A percentile compares a stretch with the other conserved stretches of the same genome.
Conservation (phyloP, 2,113 vertebrate genomes). For the Dermatemys mawii region DNA sequence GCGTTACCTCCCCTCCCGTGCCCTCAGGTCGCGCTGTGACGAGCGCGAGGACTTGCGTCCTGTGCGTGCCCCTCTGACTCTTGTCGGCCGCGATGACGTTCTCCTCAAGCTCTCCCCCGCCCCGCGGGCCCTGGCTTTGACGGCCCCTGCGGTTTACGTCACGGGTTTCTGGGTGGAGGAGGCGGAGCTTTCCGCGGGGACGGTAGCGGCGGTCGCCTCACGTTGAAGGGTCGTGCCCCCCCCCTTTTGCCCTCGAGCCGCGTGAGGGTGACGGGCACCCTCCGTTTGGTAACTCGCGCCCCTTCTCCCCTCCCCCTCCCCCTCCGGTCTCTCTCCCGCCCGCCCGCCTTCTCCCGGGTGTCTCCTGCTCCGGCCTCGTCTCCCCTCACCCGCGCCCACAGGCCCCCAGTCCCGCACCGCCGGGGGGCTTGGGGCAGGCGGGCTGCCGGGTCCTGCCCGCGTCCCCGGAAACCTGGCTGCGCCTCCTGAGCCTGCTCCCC, state of each 20-base stretch:
- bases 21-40: not conserved
- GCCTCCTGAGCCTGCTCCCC: not conserved
- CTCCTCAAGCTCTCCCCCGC: not conserved
- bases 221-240: not conserved
- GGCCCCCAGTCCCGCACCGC: not conserved
- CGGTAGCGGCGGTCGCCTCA: not conserved
- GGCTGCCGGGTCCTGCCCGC: not conserved
- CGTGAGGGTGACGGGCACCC: not conserved
- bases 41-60: not conserved
- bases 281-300: not conserved
- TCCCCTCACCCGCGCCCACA: not conserved
- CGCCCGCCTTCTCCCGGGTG: no score
- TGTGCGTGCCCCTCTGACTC: not conserved
- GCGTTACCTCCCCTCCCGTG: not conserved
- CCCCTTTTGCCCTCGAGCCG: not conserved
- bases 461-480: conserved; percentile 11
- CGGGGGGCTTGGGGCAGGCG: not conserved
- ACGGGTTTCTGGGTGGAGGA: conserved; percentile 30
- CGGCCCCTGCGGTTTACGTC: not conserved
- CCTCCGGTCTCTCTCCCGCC: not conserved
- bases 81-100: not conserved
- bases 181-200: conserved; percentile 34
- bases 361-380: not conserved
- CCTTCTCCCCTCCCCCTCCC: no score
- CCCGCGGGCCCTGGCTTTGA: not conserved